Conservation (phyloP, 2,888 invertebrate species). For the Lacanobia oleracea region DNA sequence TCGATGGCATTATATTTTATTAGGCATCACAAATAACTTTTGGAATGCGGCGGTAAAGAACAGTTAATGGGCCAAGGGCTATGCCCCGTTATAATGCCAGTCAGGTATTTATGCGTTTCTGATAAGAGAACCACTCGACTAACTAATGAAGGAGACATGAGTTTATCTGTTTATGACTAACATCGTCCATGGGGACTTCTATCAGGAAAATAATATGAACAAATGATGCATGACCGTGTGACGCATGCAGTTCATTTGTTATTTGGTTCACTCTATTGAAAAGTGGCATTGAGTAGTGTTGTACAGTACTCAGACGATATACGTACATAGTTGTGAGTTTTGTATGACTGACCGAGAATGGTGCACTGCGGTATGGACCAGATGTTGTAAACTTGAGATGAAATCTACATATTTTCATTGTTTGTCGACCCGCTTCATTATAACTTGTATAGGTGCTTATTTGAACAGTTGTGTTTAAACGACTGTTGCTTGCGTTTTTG, state of each 20-base stretch:
- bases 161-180: constrained; percentile 60
- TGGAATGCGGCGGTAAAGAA: constrained; percentile 68
- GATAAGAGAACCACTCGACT: constrained; percentile 70
- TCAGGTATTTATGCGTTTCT: constrained; percentile 68
- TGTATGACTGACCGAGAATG: constrained; percentile 61
- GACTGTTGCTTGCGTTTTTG: not conserved
- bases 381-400: constrained; percentile 67
- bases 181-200: constrained; percentile 27
- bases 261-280: constrained; percentile 34
- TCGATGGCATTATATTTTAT: constrained; percentile 61
- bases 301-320: constrained; percentile 33
- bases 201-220: constrained; percentile 49
- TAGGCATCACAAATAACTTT: constrained; percentile 62
- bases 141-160: constrained; percentile 65
- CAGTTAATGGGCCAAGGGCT: constrained; percentile 77
- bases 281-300: constrained; percentile 39
- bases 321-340: constrained; percentile 44
- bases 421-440: constrained; percentile 36
- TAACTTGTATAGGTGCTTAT: constrained; percentile 14
- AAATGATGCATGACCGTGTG: constrained; percentile 40
- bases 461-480: constrained; percentile 5
- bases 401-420: constrained; percentile 63
- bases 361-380: constrained; percentile 69
- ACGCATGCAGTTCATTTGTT: constrained; percentile 39
- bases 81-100: constrained; percentile 72